Evolutionary conservation across 2,797 vertebrate species (phyloP), one percentile per base, ranked within the genome.

Genomic region (Smutsia gigantea): DNA sequence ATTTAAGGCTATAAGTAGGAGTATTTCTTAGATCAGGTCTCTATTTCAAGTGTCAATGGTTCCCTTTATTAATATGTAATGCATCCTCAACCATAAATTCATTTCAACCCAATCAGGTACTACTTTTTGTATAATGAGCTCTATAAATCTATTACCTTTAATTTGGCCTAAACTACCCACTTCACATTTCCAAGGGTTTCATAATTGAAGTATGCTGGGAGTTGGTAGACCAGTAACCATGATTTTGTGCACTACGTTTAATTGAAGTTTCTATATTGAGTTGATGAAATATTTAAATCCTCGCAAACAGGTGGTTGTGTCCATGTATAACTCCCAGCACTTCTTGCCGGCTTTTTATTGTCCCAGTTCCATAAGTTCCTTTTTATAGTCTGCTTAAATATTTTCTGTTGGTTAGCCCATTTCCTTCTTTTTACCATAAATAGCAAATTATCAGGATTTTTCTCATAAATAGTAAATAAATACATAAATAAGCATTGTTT

Each of bases 381-480:
- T 72, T 53, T 71, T 64, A 77, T 0, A 81, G 49, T 66, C 57
- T 34, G 57, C 7, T 87, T 53, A 57, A 85, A 71, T 81, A 79
- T 72, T 95, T 95, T 85, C 74, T 61, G 55, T 82, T 86, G 23
- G 8, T 85, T 61, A 64, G 15, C 31, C 57, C 55, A 19, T 87
- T 95, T 87, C 29, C 21, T 93, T 95, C 88, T 87, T 57, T 92
- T 88, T 37, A 85, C 18, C 57, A 88, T 42, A 78, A 96, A 74
- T 19, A 85, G 14, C 23, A 93, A 95, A 95, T 64, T n/a, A 87
- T 89, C 83, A 84, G n/a, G 17, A 95, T 91, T 91, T 74, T 94
- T 74, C 64, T 91, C 86, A 95, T 21, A 49, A 91, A 97, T 81
- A 82, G 11, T 74, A 91, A 86, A 77, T 63, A 77, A 92, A 85